A percentile compares a stretch with the other conserved stretches of the same genome.
Evolutionary conservation across 2,113 vertebrate genomes (phyloP).

Genomic region (Tetrax tetrax): DNA sequence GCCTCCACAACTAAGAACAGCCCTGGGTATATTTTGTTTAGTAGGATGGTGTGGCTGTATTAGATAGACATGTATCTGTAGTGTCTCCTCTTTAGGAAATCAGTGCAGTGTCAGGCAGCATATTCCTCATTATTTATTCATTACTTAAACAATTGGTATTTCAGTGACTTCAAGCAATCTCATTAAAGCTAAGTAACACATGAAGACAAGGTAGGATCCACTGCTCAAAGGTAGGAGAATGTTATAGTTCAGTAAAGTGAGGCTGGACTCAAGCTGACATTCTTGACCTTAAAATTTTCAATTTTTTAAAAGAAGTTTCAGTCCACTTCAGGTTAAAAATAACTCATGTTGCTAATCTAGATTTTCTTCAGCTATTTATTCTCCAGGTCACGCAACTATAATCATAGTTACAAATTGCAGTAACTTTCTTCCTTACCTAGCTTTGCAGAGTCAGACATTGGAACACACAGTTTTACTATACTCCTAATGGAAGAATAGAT

Average conservation of each 20-base stretch:
- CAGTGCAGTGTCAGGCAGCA: rapidly evolving
- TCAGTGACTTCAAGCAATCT: neutral
- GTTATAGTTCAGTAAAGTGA: neutral
- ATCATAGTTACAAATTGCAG: neutral
- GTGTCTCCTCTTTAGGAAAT: neutral
- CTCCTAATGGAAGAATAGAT: neutral
- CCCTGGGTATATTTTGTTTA: neutral
- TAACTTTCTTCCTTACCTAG: neutral
- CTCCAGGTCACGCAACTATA: neutral
- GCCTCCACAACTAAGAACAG: neutral
- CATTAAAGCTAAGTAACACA: neutral
- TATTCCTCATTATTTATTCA: neutral
- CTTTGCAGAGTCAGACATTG: neutral
- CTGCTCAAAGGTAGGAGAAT: neutral
- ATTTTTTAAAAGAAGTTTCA: neutral
- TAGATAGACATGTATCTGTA: neutral
- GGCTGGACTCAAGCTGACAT: neutral
- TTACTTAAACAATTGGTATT: neutral
- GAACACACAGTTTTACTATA: neutral
- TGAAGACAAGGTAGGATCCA: neutral
- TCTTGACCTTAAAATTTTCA: neutral
- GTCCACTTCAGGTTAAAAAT: neutral
- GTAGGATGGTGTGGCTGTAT: neutral
- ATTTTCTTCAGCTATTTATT: neutral
- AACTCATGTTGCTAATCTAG: neutral